Conservation (phyloP, 2,113 vertebrate species). For the Notarius quadriscutis region DNA sequence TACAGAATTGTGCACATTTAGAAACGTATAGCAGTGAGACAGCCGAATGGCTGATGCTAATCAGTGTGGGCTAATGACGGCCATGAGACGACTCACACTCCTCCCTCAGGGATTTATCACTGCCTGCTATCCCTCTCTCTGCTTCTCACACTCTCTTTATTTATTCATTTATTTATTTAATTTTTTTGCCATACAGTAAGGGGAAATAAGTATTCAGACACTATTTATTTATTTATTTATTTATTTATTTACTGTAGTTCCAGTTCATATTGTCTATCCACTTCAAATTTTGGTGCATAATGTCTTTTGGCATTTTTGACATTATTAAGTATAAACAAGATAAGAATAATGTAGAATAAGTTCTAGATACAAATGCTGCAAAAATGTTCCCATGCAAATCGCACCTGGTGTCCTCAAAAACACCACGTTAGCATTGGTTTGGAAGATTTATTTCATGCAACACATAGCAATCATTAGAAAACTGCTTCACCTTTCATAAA, state of each 20-base stretch:
- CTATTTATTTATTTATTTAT: too few species aligned
- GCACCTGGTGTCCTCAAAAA: too few species aligned
- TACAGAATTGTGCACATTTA: constrained; percentile 19
- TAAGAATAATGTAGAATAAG: too few species aligned
- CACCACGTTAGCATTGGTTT: too few species aligned
- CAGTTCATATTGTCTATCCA: neutral
- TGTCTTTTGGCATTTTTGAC: neutral
- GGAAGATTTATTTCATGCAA: too few species aligned
- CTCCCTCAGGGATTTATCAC: neutral
- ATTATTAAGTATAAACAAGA: neutral
- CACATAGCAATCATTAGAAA: too few species aligned
- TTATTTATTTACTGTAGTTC: neutral
- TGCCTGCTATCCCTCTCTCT: constrained; percentile 5
- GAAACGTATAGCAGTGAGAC: constrained; percentile 9
- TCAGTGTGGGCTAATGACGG: constrained; percentile 19
- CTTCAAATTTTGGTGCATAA: neutral
- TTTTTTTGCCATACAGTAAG: neutral
- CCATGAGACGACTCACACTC: neutral
- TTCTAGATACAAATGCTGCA: too few species aligned
- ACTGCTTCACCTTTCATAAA: too few species aligned
- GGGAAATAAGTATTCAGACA: neutral
- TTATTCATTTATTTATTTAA: too few species aligned
- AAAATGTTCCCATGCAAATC: too few species aligned
- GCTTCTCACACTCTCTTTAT: neutral
- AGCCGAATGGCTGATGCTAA: neutral